Base-by-base conservation (phyloP, 2,113 vertebrate species). In the Pedetes capensis region DNA sequence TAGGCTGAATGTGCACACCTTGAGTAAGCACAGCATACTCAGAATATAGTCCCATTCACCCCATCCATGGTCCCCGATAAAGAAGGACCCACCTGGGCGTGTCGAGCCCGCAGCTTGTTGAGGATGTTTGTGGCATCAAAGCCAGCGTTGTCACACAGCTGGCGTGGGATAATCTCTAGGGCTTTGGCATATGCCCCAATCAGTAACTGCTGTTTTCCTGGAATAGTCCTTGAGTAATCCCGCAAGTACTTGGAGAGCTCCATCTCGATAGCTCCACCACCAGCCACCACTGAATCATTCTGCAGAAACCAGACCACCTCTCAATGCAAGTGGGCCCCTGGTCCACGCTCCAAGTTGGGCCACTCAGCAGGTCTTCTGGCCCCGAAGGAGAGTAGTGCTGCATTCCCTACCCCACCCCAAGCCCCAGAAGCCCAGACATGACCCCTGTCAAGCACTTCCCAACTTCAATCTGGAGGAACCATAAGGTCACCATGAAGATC, bases 111-210 rank as follows among this genome's bases (percentile, higher is more conserved):
- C n/a, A 99, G 99, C 89, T 99, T 99, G 98, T 99, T 99, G 55
- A 99, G 98, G 95, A 99, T 99, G 98, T 99, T 99, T 95, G 99
- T 99, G 96, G 99, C 99, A n/a, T 99, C 99, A 0, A 99, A 99
- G 96, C 99, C 99, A 0, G 99, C 99, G 5, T 99, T 99, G 98
- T 99, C 99, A 0, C 99, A 99, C 83, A 99, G 98, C 98, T 99
- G 99, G 39, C 99, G 98, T 39, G 99, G 99, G 93, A 99, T 99
- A 96, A 99, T 97, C 98, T 99, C 99, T 84, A 99, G 98, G 42
- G 99, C 99, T 95, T 99, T 99, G 95, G 99, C 99, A 2, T 99
- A 99, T 0, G 99, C 99, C 1, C 99, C 99, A 0, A 99, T 99
- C 96, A 99, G 97, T 89, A 99, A 98, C 99, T 99, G 99, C 98